Evolutionary conservation across 2,113 vertebrate species (phyloP).

Genomic region (Elephas maximus): DNA sequence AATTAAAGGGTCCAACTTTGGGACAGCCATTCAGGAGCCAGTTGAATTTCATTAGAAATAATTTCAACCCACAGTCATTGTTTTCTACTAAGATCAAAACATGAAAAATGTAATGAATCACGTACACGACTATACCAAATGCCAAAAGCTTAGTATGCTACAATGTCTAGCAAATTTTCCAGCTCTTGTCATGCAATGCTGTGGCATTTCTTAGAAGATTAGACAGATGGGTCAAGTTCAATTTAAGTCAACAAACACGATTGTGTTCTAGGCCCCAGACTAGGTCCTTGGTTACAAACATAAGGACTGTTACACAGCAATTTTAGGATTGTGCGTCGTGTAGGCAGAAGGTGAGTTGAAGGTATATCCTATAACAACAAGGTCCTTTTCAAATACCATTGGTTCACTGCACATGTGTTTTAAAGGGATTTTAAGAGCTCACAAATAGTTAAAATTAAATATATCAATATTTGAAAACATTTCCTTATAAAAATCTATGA

Average conservation of each 20-base stretch:
- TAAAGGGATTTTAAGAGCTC: neutral
- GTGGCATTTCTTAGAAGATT: neutral
- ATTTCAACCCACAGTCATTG: neutral
- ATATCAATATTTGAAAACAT: neutral
- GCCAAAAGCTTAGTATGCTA: neutral
- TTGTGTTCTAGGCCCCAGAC: neutral
- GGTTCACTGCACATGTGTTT: neutral
- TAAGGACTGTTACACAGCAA: neutral
- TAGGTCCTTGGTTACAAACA: neutral
- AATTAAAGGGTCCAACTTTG: neutral
- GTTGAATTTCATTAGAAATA: slow-evolving; percentile 4
- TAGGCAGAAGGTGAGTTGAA: neutral
- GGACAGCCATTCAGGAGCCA: neutral
- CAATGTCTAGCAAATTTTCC: neutral
- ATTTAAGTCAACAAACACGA: neutral
- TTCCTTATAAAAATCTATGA: slow-evolving; percentile 1
- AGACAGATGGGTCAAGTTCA: neutral
- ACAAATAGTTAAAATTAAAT: slow-evolving; percentile 37
- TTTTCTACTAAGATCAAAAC: neutral
- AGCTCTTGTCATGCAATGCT: neutral
- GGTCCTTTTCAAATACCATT: neutral
- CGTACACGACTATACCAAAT: neutral
- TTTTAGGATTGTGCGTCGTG: neutral
- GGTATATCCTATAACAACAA: neutral
- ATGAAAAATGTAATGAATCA: neutral